phyloP scores from a whole-genome alignment of 2,888 invertebrate species.

The Tinea trinotella region DNA sequence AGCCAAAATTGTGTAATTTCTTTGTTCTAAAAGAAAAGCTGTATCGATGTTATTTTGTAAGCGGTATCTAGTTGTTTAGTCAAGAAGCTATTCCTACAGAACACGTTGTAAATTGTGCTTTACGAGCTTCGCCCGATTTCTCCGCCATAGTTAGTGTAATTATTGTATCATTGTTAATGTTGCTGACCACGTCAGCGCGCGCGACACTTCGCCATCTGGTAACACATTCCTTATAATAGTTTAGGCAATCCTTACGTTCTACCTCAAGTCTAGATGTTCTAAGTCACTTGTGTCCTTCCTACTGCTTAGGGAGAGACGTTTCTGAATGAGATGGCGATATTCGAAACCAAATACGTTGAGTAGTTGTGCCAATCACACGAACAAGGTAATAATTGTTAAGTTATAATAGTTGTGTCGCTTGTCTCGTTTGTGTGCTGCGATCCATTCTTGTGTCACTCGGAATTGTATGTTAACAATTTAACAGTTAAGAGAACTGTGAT shows the following conservation, averaged over 20 bases:
- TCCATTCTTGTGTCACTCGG: conserved; percentile 56
- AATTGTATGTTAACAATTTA: conserved; percentile 68
- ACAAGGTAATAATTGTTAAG: conserved; percentile 67
- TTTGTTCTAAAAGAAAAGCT: conserved; percentile 71
- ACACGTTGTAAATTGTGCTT: conserved; percentile 4
- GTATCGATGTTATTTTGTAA: conserved; percentile 27
- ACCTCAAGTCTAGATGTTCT: conserved; percentile 66
- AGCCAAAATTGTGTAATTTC: conserved; percentile 71
- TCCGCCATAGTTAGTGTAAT: conserved; percentile 10
- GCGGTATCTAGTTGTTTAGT: conserved; percentile 2
- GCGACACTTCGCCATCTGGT: conserved; percentile 26
- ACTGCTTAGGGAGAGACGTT: not conserved
- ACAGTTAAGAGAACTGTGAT: conserved; percentile 71
- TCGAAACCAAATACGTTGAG: conserved; percentile 61
- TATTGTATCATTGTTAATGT: not conserved
- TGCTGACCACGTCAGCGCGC: not conserved
- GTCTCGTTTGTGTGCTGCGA: conserved; percentile 67
- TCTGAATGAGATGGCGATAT: conserved; percentile 21
- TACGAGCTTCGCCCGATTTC: conserved; percentile 10
- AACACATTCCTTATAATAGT: conserved; percentile 40
- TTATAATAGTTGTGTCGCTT: conserved; percentile 55
- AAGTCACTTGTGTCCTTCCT: conserved; percentile 49
- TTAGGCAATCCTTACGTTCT: conserved; percentile 60
- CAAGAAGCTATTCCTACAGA: not conserved
- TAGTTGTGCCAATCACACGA: conserved; percentile 64